Conservation (phyloP, 2,113 vertebrate genomes). For the Strix uralensis region DNA sequence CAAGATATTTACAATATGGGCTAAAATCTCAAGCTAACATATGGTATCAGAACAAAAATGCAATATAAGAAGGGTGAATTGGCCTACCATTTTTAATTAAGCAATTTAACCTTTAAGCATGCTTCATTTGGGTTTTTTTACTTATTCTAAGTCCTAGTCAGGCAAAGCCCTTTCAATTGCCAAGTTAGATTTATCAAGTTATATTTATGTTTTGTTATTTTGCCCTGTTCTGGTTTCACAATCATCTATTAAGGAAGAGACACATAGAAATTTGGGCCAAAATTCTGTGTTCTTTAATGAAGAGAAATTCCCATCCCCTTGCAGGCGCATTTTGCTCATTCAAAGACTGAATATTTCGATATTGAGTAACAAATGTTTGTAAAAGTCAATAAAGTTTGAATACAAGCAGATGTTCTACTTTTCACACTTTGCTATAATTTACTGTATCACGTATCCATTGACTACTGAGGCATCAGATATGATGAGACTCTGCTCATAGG, state of each 20-base stretch:
- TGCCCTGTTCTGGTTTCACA: neutral
- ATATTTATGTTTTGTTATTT: neutral
- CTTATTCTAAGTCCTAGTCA: neutral
- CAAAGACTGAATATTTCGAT: neutral
- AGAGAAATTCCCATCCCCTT: neutral
- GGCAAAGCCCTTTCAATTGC: neutral
- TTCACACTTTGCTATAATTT: neutral
- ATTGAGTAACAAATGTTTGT: neutral
- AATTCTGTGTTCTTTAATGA: neutral
- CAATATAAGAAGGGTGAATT: neutral
- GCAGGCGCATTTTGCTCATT: neutral
- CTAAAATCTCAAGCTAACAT: neutral
- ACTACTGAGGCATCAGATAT: neutral
- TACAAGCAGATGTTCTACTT: neutral
- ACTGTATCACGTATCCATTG: accelerated
- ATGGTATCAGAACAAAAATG: neutral
- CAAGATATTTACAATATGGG: neutral
- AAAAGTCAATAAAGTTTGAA: neutral
- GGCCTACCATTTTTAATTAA: neutral
- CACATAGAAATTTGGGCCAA: neutral
- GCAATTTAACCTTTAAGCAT: neutral
- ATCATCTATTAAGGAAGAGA: neutral
- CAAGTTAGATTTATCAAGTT: neutral
- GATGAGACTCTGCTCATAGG: neutral
- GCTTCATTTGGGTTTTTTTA: neutral